Base-by-base conservation (phyloP, 2,113 vertebrate species). In the Trochalopteron elliotii region DNA sequence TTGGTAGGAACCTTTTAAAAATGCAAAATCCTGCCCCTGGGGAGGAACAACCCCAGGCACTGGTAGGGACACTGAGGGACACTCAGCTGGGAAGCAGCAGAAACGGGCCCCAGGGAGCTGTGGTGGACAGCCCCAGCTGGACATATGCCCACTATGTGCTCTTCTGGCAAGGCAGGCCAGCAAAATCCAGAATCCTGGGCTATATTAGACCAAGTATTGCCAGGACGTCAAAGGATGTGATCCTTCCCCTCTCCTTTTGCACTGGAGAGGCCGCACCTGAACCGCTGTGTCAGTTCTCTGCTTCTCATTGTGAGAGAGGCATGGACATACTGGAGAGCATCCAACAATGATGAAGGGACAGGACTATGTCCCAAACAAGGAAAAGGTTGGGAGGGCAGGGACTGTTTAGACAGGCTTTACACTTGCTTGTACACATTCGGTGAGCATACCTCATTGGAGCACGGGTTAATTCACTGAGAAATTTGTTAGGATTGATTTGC, bases 101-200 rank as follows among this genome's bases (percentile, higher is more conserved):
- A 6, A 75, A 37, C 83, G 12, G 13, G 17, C 19, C 9, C 16
- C 42, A 24, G 6, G 21, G 4, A 53, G 8, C 21, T 0, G 0
- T 30, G 14, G 20, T 44, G 27, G 45, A 72, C 69, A 45, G 30
- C 22, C 3, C 6, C 55, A 47, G 49, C 0, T 42, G 37, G 53
- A 49, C 40, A 22, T 19, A 24, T 12, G 10, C 20, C 31, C 75
- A 47, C 37, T 45, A 6, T 22, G 50, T 52, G 44, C 9, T 71
- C 4, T 65, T 47, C 50, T 56, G 24, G 35, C 40, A 77, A 50
- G 22, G 40, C 23, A 22, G 44, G 35, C 13, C 53, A 80, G 59
- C 1, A 2, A 33, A 42, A 42, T 20, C 15, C 57, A 47, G 27
- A 30, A 37, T 15, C 14, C 67, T 50, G 21, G 40, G 37, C 35